Conservation (phyloP, 2,888 invertebrate genomes). For the Silvanus unidentatus region DNA sequence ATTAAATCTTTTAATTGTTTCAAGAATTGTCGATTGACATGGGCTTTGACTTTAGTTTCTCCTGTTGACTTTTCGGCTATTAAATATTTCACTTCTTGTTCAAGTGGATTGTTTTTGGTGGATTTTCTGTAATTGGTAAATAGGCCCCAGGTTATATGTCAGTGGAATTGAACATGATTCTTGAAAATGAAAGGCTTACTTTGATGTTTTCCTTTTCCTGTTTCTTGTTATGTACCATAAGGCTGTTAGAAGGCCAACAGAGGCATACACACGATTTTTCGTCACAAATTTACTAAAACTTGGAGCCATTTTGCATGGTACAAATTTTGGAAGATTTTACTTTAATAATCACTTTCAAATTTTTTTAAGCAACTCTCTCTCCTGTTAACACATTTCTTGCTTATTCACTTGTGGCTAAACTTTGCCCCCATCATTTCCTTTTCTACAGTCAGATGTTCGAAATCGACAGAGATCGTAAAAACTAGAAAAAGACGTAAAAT, state of each 20-base stretch:
- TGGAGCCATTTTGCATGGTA: conserved; percentile 65
- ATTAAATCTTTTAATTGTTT: conserved; percentile 62
- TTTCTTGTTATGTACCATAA: conserved; percentile 53
- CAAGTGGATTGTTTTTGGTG: conserved; percentile 44
- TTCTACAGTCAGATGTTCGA: neutral
- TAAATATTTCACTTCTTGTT: conserved; percentile 72
- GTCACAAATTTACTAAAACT: conserved; percentile 69
- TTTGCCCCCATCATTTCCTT: conserved; percentile 5
- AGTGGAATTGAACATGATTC: too few species aligned
- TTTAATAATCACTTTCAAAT: too few species aligned
- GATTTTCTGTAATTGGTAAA: conserved; percentile 47
- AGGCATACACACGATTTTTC: conserved; percentile 59
- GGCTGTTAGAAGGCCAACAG: conserved; percentile 59
- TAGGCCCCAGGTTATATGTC: too few species aligned
- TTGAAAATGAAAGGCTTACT: conserved; percentile 9
- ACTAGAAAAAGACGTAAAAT: too few species aligned
- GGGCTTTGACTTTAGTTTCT: conserved; percentile 59
- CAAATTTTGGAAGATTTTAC: too few species aligned
- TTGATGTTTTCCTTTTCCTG: conserved; percentile 46
- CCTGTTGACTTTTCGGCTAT: conserved; percentile 61
- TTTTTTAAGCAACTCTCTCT: too few species aligned
- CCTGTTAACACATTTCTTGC: neutral
- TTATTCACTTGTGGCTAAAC: conserved; percentile 3
- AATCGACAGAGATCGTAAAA: neutral
- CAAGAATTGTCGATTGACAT: conserved; percentile 70